These are phyloP conservation scores for Crematogaster levior DNA, from an alignment of 2,888 invertebrate species.

Conservation along the genomic window DNA sequence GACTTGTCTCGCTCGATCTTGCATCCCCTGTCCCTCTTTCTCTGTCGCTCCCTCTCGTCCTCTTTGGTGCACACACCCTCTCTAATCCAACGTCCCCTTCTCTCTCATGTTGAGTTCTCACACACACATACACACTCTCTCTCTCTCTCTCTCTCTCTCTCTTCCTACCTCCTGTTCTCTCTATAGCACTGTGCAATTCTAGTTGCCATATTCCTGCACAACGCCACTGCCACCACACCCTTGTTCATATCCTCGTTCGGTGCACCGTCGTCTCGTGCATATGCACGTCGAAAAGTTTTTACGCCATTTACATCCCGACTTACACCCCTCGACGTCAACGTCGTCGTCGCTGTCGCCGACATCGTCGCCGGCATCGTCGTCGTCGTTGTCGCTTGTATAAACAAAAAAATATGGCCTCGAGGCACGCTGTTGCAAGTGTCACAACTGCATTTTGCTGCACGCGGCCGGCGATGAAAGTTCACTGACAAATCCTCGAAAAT, in stretches of 20 bases:
- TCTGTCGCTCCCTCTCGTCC: slow-evolving; percentile 37
- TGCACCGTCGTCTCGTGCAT: slow-evolving; percentile 63
- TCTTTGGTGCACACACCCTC: slow-evolving; percentile 44
- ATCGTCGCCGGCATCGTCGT: slow-evolving; percentile 14
- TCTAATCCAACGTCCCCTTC: slow-evolving; percentile 15
- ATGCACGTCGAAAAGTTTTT: slow-evolving; percentile 71
- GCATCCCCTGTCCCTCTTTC: slow-evolving; percentile 5
- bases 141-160: slow-evolving; percentile 43
- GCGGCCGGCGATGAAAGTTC: slow-evolving; percentile 37
- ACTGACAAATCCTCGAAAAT: slow-evolving; percentile 24
- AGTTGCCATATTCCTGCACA: slow-evolving; percentile 77
- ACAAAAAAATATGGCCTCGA: slow-evolving; percentile 26
- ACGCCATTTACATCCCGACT: slow-evolving; percentile 69
- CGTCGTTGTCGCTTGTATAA: neutral
- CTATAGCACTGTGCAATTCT: slow-evolving; percentile 68
- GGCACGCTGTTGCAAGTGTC: slow-evolving; percentile 28
- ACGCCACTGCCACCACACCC: slow-evolving; percentile 71
- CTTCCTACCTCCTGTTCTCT: slow-evolving; percentile 28
- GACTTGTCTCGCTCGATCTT: slow-evolving; percentile 53
- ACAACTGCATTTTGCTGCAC: slow-evolving; percentile 34
- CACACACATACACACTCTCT: neutral
- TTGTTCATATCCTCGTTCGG: slow-evolving; percentile 67
- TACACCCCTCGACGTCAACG: slow-evolving; percentile 57
- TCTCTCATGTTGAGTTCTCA: neutral
- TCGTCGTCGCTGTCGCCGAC: slow-evolving; percentile 32